Percentiles rank a stretch among this genome's conserved stretches.
phyloP scores from a whole-genome alignment of 2,888 invertebrate genomes.

The Teleiodes luculella region DNA sequence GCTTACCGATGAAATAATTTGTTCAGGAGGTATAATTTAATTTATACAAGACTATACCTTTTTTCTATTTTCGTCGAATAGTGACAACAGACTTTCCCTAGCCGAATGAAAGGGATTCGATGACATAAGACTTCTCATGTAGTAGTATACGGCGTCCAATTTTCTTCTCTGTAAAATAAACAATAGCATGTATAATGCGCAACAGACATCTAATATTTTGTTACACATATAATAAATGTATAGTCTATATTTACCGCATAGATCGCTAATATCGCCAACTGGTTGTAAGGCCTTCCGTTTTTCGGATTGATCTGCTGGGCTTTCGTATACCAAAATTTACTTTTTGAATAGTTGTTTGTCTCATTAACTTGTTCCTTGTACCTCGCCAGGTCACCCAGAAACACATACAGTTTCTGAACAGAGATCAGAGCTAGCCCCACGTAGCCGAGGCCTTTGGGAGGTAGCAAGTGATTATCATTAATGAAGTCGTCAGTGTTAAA shows the following conservation, averaged over 20 bases:
- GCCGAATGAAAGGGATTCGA: slow-evolving; percentile 96
- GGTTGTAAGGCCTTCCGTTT: slow-evolving; percentile 97
- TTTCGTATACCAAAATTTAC: slow-evolving; percentile 91
- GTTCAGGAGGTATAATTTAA: too few relatives aligned
- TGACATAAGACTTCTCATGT: slow-evolving; percentile 96
- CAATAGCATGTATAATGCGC: too few relatives aligned
- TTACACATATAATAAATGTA: too few relatives aligned
- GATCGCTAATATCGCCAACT: slow-evolving; percentile 93
- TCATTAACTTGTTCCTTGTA: slow-evolving; percentile 92
- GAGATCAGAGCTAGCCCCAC: slow-evolving; percentile 88
- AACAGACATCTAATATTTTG: too few relatives aligned
- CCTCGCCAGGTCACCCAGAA: slow-evolving; percentile 94
- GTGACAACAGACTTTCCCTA: slow-evolving; percentile 89
- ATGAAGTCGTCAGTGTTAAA: slow-evolving; percentile 83
- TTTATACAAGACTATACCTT: slow-evolving; percentile 77
- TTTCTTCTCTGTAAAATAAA: slow-evolving; percentile 91
- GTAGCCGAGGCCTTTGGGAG: slow-evolving; percentile 82
- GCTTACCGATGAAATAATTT: too few relatives aligned
- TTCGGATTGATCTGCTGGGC: slow-evolving; percentile 96
- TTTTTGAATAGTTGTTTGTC: slow-evolving; percentile 86
- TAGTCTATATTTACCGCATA: slow-evolving; percentile 81
- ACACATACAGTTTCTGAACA: slow-evolving; percentile 92
- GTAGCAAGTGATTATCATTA: slow-evolving; percentile 76
- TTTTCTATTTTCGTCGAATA: slow-evolving; percentile 96
- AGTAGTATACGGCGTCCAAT: slow-evolving; percentile 97